Conservation (phyloP, 2,113 vertebrate species). For the Bos javanicus region DNA sequence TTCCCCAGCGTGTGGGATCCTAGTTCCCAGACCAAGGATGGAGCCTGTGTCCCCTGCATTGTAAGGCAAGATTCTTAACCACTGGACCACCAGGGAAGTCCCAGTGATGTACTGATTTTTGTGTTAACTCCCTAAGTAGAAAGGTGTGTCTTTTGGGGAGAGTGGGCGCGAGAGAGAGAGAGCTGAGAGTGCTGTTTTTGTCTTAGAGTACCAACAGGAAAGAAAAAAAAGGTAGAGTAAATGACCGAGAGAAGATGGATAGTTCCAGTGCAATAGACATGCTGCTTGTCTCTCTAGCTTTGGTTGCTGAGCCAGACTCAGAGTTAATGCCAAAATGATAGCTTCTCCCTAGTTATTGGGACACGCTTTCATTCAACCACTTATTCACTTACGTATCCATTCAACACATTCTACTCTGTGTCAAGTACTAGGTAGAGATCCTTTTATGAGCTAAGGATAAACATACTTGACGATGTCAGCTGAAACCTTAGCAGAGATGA, state of each 20-base stretch:
- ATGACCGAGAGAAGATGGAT: not conserved
- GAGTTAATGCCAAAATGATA: not conserved
- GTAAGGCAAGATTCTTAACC: not conserved
- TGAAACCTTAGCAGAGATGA: not conserved
- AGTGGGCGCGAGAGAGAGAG: not conserved
- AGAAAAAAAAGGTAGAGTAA: not conserved
- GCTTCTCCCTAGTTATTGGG: not conserved
- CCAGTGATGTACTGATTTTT: not conserved
- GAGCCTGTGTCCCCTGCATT: not conserved
- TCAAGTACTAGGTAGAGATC: not conserved
- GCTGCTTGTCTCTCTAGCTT: not conserved
- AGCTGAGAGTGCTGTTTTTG: not conserved
- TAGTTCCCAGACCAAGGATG: not conserved
- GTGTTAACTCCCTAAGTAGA: not conserved
- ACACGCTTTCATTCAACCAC: not conserved
- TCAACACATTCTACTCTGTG: not conserved
- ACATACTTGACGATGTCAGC: not conserved
- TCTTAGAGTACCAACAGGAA: not conserved
- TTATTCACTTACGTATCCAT: not conserved
- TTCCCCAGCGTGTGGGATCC: not conserved
- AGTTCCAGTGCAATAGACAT: not conserved
- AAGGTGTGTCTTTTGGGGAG: fast-evolving
- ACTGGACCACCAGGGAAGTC: not conserved
- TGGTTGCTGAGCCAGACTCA: not conserved
- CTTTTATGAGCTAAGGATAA: not conserved